These are phyloP conservation scores for Epizoanthus rinbou DNA, from an alignment of 92 coral and sea anemone species.

Conservation along the genomic window DNA sequence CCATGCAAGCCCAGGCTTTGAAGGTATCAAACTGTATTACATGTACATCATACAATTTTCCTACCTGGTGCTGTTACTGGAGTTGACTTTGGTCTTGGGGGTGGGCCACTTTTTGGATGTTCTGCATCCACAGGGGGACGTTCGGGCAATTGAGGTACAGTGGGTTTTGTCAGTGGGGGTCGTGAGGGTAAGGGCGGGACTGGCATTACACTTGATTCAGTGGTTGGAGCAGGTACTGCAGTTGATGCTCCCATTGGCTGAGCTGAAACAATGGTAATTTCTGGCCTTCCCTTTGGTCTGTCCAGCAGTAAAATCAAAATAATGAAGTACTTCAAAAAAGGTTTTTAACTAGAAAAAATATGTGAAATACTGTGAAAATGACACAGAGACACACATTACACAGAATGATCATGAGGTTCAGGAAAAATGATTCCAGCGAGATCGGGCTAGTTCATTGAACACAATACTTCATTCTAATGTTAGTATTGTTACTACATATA, in stretches of 20 bases:
- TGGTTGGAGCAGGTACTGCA: not conserved
- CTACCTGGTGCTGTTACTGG: conserved; percentile 64
- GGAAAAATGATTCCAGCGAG: too few species aligned
- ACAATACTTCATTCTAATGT: too few species aligned
- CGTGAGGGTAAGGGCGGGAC: conserved; percentile 22
- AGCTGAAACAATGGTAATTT: conserved; percentile 84
- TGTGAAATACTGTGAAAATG: too few species aligned
- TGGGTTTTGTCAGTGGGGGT: conserved; percentile 9
- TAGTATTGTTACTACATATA: too few species aligned
- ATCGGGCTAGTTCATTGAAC: too few species aligned
- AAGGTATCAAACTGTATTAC: not conserved
- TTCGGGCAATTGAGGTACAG: conserved; percentile 13
- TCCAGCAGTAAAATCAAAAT: not conserved
- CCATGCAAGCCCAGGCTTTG: too few species aligned
- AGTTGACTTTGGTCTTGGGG: conserved; percentile 81
- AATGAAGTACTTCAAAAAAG: too few species aligned
- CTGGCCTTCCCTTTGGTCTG: conserved; percentile 82
- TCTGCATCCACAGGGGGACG: conserved; percentile 37
- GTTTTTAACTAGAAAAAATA: too few species aligned
- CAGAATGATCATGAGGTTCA: too few species aligned
- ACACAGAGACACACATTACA: too few species aligned
- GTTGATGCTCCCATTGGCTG: conserved; percentile 77
- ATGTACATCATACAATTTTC: not conserved
- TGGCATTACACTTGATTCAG: conserved; percentile 21
- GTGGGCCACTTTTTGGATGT: conserved; percentile 65